Percentiles rank a stretch among this genome's conserved stretches.
Conservation (phyloP, 1,140 invertebrate species). For the Pissodes strobi region DNA sequence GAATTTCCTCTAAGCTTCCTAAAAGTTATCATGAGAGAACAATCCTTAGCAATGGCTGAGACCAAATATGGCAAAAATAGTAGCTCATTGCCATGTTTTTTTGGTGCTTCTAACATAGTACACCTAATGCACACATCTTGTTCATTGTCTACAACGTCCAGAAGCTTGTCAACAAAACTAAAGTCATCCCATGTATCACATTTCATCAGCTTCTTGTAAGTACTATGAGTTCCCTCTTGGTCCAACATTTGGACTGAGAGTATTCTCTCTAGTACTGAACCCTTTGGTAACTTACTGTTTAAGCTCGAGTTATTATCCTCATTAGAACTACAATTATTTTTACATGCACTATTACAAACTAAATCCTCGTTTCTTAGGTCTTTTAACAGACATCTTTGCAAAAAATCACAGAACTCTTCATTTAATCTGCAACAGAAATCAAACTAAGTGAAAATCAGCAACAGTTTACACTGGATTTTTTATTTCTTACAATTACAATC, state of each 20-base stretch:
- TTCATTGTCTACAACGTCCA: slow-evolving; percentile 32
- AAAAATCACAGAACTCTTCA: slow-evolving; percentile 42
- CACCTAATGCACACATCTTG: slow-evolving; percentile 39
- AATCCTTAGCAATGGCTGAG: slow-evolving; percentile 50
- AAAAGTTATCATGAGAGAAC: slow-evolving; percentile 50
- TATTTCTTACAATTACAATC: too few species aligned
- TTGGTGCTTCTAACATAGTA: slow-evolving; percentile 26
- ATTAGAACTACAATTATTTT: not conserved
- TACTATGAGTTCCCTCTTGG: slow-evolving; percentile 39
- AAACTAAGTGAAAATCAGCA: slow-evolving; percentile 10
- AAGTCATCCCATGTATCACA: slow-evolving; percentile 33
- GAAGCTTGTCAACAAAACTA: slow-evolving; percentile 42
- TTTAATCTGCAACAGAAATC: slow-evolving; percentile 41
- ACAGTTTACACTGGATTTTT: too few species aligned
- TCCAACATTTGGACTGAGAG: slow-evolving; percentile 49
- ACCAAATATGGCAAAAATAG: slow-evolving; percentile 48
- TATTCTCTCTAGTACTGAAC: slow-evolving; percentile 47
- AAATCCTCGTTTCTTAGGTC: slow-evolving; percentile 24
- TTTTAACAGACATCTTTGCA: slow-evolving; percentile 36
- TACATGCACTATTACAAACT: not conserved
- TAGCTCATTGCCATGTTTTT: slow-evolving; percentile 32
- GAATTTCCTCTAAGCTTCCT: slow-evolving; percentile 36
- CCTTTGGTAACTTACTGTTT: slow-evolving; percentile 32
- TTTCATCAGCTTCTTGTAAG: slow-evolving; percentile 43
- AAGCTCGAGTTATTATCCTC: too few species aligned